These are phyloP conservation scores for Elaphurus davidianus DNA, from an alignment of 2,113 vertebrate species.

Conservation along the genomic window DNA sequence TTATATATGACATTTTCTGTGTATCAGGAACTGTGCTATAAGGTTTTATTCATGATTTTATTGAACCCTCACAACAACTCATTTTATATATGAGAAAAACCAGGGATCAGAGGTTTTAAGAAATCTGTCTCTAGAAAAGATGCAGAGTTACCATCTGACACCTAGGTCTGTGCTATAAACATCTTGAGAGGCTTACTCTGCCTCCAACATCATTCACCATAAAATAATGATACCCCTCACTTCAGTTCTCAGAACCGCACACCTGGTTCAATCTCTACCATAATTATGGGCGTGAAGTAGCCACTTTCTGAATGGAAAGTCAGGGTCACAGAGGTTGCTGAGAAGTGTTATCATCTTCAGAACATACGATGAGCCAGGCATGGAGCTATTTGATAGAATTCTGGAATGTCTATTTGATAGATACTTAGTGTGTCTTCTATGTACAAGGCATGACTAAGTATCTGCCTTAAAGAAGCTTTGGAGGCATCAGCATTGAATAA, in stretches of 20 bases:
- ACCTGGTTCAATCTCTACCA: not conserved
- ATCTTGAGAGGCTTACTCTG: rapidly evolving
- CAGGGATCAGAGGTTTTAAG: not conserved
- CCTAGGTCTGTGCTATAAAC: not conserved
- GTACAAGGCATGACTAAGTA: not conserved
- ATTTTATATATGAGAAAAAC: not conserved
- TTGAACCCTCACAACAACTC: not conserved
- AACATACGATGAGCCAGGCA: not conserved
- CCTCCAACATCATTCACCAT: not conserved
- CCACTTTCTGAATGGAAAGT: not conserved
- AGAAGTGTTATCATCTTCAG: not conserved
- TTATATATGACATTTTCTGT: not conserved
- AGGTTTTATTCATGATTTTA: not conserved
- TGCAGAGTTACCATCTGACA: rapidly evolving
- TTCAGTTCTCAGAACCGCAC: not conserved
- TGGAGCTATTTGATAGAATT: not conserved
- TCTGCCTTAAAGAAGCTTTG: not conserved
- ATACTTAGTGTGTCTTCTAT: not conserved
- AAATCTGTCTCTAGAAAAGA: not conserved
- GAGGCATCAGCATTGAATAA: not conserved
- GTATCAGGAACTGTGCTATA: not conserved
- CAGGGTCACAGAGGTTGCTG: not conserved
- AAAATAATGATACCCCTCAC: no score
- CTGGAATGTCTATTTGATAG: not conserved
- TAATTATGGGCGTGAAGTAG: not conserved